These are phyloP conservation scores for Amorpha juglandis DNA, from an alignment of 2,888 invertebrate genomes.

Conservation along the genomic window DNA sequence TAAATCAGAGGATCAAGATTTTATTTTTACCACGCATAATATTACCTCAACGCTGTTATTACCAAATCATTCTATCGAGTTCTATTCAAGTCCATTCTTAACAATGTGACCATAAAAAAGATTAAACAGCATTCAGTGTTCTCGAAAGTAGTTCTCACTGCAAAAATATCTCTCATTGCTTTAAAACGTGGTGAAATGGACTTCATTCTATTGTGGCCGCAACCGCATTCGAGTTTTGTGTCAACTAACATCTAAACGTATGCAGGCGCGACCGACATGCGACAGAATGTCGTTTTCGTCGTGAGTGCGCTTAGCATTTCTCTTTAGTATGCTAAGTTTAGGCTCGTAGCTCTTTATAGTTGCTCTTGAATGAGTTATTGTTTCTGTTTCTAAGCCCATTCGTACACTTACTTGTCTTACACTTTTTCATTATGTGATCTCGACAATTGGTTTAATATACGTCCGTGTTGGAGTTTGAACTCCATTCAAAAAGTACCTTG, in stretches of 20 bases:
- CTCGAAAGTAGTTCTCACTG: constrained; percentile 16
- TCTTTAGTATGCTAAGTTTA: background rate
- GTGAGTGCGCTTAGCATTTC: constrained; percentile 2
- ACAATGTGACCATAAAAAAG: background rate
- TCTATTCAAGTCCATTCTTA: background rate
- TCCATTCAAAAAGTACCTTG: no score
- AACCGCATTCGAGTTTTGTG: constrained; percentile 2
- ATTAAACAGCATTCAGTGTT: constrained; percentile 5
- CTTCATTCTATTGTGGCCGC: constrained; percentile 13
- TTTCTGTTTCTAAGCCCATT: background rate
- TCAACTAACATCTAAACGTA: constrained; percentile 18
- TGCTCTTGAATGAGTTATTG: background rate
- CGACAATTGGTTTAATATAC: no score
- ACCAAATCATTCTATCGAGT: background rate
- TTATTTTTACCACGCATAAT: background rate
- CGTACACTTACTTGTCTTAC: no score
- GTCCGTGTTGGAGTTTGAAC: no score
- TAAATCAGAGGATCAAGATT: background rate
- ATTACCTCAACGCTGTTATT: background rate
- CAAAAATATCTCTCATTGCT: constrained; percentile 15
- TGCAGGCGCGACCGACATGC: constrained; percentile 5
- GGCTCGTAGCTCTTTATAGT: background rate
- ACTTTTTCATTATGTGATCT: no score
- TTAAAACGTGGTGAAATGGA: constrained; percentile 11
- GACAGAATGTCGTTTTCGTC: constrained; percentile 8